A percentile compares a stretch with the other conserved stretches of the same genome.
These are phyloP conservation scores for Drosophila kambysellisi DNA, from an alignment of 2,888 invertebrate genomes.

Conservation along the genomic window DNA sequence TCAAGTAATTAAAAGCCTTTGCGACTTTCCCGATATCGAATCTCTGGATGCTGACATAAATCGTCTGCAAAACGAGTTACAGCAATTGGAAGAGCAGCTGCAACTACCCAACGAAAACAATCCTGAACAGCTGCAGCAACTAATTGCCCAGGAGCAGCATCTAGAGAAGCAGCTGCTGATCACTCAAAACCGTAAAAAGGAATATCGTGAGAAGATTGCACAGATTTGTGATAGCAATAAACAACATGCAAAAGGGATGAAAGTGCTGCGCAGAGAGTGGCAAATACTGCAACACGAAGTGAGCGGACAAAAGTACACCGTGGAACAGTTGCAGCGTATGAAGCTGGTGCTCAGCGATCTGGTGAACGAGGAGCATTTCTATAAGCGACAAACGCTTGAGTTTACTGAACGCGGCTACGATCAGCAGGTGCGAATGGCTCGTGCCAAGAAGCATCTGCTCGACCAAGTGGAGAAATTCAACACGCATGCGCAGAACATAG, in stretches of 20 bases:
- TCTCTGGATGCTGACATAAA: slow-evolving; percentile 64
- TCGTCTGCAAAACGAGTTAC: slow-evolving; percentile 44
- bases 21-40: slow-evolving; percentile 51
- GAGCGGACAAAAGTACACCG: slow-evolving; percentile 53
- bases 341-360: slow-evolving; percentile 66
- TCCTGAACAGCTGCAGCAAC: slow-evolving; percentile 34
- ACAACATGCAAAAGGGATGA: slow-evolving; percentile 15
- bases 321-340: slow-evolving; percentile 64
- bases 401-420: slow-evolving; percentile 69
- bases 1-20: slow-evolving; percentile 63
- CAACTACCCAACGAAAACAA: slow-evolving; percentile 51
- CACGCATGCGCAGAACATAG: slow-evolving; percentile 59
- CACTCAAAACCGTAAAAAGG: slow-evolving; percentile 22
- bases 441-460: slow-evolving; percentile 72
- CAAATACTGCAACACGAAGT: slow-evolving; percentile 51
- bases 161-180: slow-evolving; percentile 60
- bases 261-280: slow-evolving; percentile 26
- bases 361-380: slow-evolving; percentile 63
- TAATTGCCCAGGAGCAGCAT: slow-evolving; percentile 37
- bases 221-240: slow-evolving; percentile 5
- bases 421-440: slow-evolving; percentile 74
- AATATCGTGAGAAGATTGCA: slow-evolving; percentile 5
- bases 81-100: slow-evolving; percentile 54
- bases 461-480: slow-evolving; percentile 74
- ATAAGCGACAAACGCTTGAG: slow-evolving; percentile 67